These are phyloP conservation scores for Cydia fagiglandana DNA, from an alignment of 1,140 invertebrate species.

Conservation along the genomic window DNA sequence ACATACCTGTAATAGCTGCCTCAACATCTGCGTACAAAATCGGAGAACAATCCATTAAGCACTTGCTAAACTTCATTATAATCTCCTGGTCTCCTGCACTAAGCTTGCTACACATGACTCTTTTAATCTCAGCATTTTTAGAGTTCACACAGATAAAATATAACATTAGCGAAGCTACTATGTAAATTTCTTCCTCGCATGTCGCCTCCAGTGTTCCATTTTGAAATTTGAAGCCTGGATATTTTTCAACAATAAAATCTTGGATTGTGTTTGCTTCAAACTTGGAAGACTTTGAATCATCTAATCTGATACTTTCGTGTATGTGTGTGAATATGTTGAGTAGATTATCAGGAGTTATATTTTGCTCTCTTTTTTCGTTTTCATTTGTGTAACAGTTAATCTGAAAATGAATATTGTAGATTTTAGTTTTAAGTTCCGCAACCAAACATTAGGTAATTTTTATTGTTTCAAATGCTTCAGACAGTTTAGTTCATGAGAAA, in stretches of 20 bases:
- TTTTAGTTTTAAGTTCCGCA: no score
- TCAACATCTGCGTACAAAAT: conserved; percentile 59
- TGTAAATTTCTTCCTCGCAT: conserved; percentile 56
- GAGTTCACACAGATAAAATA: conserved; percentile 73
- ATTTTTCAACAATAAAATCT: conserved; percentile 69
- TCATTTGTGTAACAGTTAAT: conserved; percentile 68
- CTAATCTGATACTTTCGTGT: conserved; percentile 60
- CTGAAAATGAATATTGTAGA: conserved; percentile 48
- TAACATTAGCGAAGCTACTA: conserved; percentile 64
- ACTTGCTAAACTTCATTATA: conserved; percentile 69
- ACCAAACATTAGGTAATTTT: no score
- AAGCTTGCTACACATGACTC: conserved; percentile 68
- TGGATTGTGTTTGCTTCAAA: conserved; percentile 61
- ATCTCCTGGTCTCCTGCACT: conserved; percentile 63
- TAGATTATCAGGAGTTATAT: conserved; percentile 54
- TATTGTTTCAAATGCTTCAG: no score
- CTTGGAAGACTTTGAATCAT: conserved; percentile 67
- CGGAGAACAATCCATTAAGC: conserved; percentile 58
- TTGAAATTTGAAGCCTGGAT: conserved; percentile 65
- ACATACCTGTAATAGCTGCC: conserved; percentile 65
- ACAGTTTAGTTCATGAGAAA: no score
- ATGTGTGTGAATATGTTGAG: conserved; percentile 63
- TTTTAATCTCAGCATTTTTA: conserved; percentile 69
- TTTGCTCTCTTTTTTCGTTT: conserved; percentile 43
- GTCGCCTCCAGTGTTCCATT: conserved; percentile 56